phyloP scores from a whole-genome alignment of 2,888 invertebrate genomes.

The Hydroisotoma schaefferi region DNA sequence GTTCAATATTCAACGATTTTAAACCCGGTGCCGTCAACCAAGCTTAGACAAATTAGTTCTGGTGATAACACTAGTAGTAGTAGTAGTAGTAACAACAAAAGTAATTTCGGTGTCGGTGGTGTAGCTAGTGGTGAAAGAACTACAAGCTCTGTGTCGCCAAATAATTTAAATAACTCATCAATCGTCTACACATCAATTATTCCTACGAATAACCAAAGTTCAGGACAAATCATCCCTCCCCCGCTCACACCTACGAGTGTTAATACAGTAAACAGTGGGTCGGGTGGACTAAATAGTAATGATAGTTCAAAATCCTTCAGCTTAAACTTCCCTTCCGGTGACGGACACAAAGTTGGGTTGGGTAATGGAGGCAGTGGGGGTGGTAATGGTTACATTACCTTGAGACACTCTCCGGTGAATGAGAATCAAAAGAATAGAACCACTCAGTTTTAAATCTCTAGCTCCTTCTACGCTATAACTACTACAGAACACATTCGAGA shows the following conservation, averaged over 20 bases:
- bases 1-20: too few relatives aligned
- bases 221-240: too few relatives aligned
- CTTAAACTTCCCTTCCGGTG: conserved; percentile 29
- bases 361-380: conserved; percentile 22
- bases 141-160: conserved; percentile 24
- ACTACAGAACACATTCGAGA: too few relatives aligned
- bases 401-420: conserved; percentile 24
- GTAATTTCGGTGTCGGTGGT: too few relatives aligned
- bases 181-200: conserved; percentile 21
- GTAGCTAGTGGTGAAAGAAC: too few relatives aligned
- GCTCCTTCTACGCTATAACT: too few relatives aligned
- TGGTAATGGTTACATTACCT: conserved; percentile 35
- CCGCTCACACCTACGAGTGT: background rate
- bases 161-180: conserved; percentile 16
- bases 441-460: conserved; percentile 33
- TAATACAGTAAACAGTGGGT: conserved; percentile 3
- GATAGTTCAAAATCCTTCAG: conserved; percentile 35
- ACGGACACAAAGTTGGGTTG: conserved; percentile 33
- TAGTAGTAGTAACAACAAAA: too few relatives aligned
- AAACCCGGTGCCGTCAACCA: too few relatives aligned
- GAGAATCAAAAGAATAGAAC: conserved; percentile 39
- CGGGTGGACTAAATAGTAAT: conserved; percentile 11
- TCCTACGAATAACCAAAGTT: conserved; percentile 22
- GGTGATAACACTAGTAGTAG: too few relatives aligned
- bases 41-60: too few relatives aligned